Percentiles rank a stretch among this genome's conserved stretches.
phyloP scores from a whole-genome alignment of 2,888 invertebrate species.

The Drosophila anomalata region DNA sequence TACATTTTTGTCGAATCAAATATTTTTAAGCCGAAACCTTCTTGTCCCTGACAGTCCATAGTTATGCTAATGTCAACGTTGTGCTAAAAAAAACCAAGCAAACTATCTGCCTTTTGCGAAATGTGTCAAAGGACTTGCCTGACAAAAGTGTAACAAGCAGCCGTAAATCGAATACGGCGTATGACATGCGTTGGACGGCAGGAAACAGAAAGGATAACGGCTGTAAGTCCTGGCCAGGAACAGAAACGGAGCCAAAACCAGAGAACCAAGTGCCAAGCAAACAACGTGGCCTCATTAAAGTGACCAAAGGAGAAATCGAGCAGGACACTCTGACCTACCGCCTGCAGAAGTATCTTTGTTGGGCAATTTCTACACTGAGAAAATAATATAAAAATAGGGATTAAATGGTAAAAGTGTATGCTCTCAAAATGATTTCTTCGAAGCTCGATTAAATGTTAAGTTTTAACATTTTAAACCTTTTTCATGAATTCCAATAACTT shows the following conservation, averaged over 20 bases:
- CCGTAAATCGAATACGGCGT: slow-evolving; percentile 27
- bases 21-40: slow-evolving; percentile 22
- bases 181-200: slow-evolving; percentile 5
- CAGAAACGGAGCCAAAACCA: neutral
- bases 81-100: neutral
- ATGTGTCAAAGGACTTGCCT: slow-evolving; percentile 28
- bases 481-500: no score
- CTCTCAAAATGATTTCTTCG: no score
- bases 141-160: slow-evolving; percentile 6
- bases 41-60: slow-evolving; percentile 38
- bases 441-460: no score
- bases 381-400: neutral
- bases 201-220: slow-evolving; percentile 27
- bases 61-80: slow-evolving; percentile 41
- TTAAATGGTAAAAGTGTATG: neutral
- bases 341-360: slow-evolving; percentile 1
- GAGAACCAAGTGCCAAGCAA: slow-evolving; percentile 32
- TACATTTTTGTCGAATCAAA: slow-evolving; percentile 30
- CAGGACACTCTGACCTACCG: slow-evolving; percentile 1
- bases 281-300: slow-evolving; percentile 20
- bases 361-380: slow-evolving; percentile 1
- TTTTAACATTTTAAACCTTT: no score
- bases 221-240: slow-evolving; percentile 8
- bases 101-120: slow-evolving; percentile 11
- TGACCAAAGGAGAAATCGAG: neutral